These are phyloP conservation scores for Drosophila albomicans DNA, from an alignment of 1,140 invertebrate species.

Conservation along the genomic window DNA sequence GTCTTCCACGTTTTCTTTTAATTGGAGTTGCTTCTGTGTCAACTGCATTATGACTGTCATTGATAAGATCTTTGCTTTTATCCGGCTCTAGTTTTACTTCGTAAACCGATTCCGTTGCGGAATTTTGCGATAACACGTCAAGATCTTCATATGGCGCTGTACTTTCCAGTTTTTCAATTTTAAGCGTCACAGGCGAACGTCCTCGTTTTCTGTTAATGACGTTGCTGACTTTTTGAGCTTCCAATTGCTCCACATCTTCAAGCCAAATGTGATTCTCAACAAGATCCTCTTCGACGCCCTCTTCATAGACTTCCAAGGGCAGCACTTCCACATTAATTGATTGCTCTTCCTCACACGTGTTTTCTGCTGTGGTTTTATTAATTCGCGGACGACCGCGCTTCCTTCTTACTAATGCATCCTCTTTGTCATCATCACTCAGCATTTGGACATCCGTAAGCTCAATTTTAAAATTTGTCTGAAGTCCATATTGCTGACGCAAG, in stretches of 20 bases:
- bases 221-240: background rate
- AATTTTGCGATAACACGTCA: background rate
- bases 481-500: slow-evolving; percentile 52
- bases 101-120: background rate
- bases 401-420: background rate
- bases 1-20: slow-evolving; percentile 36
- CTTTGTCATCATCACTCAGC: background rate
- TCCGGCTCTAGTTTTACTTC: background rate
- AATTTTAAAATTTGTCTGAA: slow-evolving; percentile 1
- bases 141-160: background rate
- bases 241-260: background rate
- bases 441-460: background rate
- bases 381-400: slow-evolving; percentile 50
- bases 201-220: slow-evolving; percentile 10
- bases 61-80: background rate
- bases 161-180: background rate
- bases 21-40: background rate
- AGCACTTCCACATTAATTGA: background rate
- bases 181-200: background rate
- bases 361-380: background rate
- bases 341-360: background rate
- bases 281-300: background rate
- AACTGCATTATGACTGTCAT: background rate
- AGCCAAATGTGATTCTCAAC: slow-evolving; percentile 23
- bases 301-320: background rate